Base-by-base conservation (phyloP, 1,140 invertebrate genomes). In the Pogonomyrmex barbatus region DNA sequence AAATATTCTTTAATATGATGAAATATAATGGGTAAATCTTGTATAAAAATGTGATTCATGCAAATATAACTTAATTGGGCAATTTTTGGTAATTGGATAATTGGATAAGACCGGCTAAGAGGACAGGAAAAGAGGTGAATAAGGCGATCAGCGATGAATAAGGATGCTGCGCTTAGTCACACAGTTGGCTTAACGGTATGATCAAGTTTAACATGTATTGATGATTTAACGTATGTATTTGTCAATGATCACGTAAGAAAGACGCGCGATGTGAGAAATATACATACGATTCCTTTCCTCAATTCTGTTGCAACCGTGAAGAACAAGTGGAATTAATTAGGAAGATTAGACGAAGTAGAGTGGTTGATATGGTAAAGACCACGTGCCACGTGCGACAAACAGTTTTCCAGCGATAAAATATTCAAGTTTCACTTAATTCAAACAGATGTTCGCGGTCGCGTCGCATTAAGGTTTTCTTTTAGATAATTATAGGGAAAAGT, bases 351-450 rank as follows among this genome's bases (percentile, higher is more conserved):
- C 36, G 17, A 42, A 39, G 12, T 47, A 56, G 58, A 17, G 24
- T 24, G 24, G 33, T 76, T 60, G 54, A 60, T 76, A 52, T 30
- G 58, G 17, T 45, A 75, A 75, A 75, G 12, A 14, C 54, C 42
- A 47, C 24, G 68, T 24, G 24, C 0, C 2, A 10, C 30, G n/a
- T 14, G 47, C 47, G 73, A 10, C 17, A 56, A 17, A 56, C 36
- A 50, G 70, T 60, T 50, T 39, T 36, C 24, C 24, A 24, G 24
- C 24, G 24, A 24, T 24, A 24, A 24, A 24, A 76, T 30, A 36
- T 47, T 68, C 42, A n/a, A 47, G 24, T 12, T 70, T 30, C 33
- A 65, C n/a, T 65, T 17, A 36, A 30, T 30, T 52, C 52, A 52
- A 71, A 52, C 24, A 24, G 24, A 24, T 24, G 24, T 36, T 24